Conservation (phyloP, 2,888 invertebrate species). For the Trachelus iudaicus region DNA sequence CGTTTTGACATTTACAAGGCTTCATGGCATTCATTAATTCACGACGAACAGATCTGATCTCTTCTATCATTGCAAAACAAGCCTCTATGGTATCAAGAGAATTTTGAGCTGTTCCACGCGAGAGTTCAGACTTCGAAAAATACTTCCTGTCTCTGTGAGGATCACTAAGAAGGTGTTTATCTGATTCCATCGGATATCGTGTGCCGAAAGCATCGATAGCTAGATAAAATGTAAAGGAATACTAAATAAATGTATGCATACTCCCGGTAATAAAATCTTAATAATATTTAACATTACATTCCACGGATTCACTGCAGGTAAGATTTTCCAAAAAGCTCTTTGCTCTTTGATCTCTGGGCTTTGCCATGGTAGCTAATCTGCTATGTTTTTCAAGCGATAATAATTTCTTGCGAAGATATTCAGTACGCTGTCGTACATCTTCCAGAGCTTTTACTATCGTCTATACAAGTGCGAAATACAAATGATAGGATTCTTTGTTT, state of each 20-base stretch:
- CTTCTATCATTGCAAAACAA: neutral
- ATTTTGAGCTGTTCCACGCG: neutral
- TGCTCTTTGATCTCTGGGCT: neutral
- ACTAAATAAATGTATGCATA: neutral
- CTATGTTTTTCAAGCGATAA: neutral
- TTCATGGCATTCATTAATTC: neutral
- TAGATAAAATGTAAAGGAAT: neutral
- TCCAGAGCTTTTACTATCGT: neutral
- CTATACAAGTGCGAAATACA: neutral
- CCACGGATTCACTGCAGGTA: neutral
- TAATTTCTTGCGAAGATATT: neutral
- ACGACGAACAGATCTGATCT: neutral
- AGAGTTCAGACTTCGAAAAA: neutral
- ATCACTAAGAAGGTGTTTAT: neutral
- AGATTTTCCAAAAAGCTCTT: neutral
- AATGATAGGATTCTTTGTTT: neutral
- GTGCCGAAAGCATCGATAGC: neutral
- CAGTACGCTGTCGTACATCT: neutral
- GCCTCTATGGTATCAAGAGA: neutral
- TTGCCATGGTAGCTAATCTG: neutral
- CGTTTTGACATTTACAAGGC: neutral
- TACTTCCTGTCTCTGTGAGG: neutral
- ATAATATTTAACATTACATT: neutral
- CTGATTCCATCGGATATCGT: neutral
- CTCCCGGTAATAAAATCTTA: neutral